A percentile compares a stretch with the other conserved stretches of the same genome.
Evolutionary conservation across 1,140 invertebrate genomes (phyloP).

Genomic region (Apocrypta bakeri): DNA sequence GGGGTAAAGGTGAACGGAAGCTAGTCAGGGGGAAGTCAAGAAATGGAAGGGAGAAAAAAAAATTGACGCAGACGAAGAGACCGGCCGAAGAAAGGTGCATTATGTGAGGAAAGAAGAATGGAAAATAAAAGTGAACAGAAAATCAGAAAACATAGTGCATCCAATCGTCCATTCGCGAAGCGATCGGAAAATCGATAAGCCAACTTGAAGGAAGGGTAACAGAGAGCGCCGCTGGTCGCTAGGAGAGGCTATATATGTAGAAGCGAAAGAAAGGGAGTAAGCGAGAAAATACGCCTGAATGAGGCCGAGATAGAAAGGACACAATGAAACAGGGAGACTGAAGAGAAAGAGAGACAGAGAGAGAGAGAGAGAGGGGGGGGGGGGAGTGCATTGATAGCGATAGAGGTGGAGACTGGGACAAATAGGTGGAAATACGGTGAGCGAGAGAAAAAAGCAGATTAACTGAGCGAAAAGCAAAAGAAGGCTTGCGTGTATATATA

Average conservation of each 20-base stretch:
- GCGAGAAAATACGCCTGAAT: conserved; percentile 1
- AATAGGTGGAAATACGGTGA: conserved; percentile 32
- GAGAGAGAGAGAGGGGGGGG: not conserved
- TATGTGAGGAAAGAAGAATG: conserved; percentile 35
- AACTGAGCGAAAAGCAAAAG: not conserved
- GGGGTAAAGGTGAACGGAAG: not conserved
- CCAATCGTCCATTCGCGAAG: conserved; percentile 38
- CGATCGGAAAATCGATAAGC: conserved; percentile 50
- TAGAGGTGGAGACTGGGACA: conserved; percentile 16
- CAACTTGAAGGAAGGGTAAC: conserved; percentile 43
- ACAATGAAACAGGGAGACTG: conserved; percentile 15
- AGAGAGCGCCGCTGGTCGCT: not conserved
- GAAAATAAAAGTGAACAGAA: conserved; percentile 41
- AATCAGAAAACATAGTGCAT: conserved; percentile 50
- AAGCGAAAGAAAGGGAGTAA: not conserved
- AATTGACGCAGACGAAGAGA: not conserved
- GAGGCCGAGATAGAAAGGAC: conserved; percentile 22
- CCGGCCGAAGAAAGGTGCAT: conserved; percentile 22
- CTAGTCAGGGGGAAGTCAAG: too few relatives aligned
- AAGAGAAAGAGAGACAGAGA: not conserved
- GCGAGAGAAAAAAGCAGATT: conserved; percentile 20
- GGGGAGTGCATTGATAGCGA: not conserved
- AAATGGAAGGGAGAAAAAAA: conserved; percentile 1
- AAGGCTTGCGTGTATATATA: not conserved
- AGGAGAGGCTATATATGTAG: not conserved